Conservation (phyloP, 1,140 invertebrate species). For the Chionoecetes opilio region DNA sequence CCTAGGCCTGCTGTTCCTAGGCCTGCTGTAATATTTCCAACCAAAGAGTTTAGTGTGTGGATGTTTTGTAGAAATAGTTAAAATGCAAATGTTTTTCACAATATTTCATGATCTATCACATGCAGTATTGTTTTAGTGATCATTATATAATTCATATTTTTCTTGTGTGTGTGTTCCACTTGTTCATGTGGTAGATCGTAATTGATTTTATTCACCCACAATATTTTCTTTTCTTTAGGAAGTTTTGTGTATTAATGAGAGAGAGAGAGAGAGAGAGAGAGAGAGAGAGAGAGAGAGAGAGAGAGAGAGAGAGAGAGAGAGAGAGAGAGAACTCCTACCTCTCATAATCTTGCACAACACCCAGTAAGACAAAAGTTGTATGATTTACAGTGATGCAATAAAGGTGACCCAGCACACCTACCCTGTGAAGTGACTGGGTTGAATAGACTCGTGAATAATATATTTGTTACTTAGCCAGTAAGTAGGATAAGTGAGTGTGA, state of each 20-base stretch:
- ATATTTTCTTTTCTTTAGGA: not conserved
- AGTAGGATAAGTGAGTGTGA: not conserved
- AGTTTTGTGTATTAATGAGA: too few relatives aligned
- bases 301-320: too few relatives aligned
- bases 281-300: too few relatives aligned
- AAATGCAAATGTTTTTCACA: not conserved
- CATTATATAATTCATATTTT: not conserved
- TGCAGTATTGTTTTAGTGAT: too few relatives aligned
- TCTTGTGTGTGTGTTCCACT: not conserved
- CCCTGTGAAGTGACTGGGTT: not conserved
- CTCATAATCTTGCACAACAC: not conserved
- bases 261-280: too few relatives aligned
- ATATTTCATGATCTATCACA: not conserved
- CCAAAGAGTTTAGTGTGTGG: constrained; percentile 9
- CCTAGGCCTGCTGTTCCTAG: too few relatives aligned
- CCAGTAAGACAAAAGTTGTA: not conserved
- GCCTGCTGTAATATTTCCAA: too few relatives aligned
- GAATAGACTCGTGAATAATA: not conserved
- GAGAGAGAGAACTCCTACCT: not conserved
- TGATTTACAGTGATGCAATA: not conserved
- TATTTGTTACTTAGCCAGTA: not conserved
- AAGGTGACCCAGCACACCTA: not conserved
- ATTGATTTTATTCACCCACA: not conserved
- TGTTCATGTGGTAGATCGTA: not conserved
- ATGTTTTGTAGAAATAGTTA: constrained; percentile 2